Base-by-base conservation (phyloP, 1,140 invertebrate species). In the Brachionus paranguensis region DNA sequence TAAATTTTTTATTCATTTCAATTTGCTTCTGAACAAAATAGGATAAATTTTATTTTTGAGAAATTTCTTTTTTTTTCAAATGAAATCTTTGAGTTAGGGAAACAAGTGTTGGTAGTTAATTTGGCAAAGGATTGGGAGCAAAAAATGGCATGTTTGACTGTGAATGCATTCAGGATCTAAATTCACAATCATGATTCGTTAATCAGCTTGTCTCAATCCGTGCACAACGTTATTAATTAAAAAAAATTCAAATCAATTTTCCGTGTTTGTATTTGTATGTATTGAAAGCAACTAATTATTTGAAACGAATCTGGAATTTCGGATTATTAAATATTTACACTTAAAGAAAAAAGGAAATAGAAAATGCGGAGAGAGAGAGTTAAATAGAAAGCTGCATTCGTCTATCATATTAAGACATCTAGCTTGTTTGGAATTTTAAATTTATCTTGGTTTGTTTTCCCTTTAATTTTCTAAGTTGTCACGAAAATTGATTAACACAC, bases 311-410 rank as follows among this genome's bases (percentile, higher is more conserved):
- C 68, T 72, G 68, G 53, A 60, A 72, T 72, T 72, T 72, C 33
- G 68, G 68, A 72, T 72, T 72, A 72, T 72, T 43, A 72, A 72
- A 72, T 72, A 72, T 72, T 72, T 72, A 72, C 68, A 72, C 68
- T 72, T 43, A 72, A 17, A 41, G 14, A 41, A 72, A 41, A 72
- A 72, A 20, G 68, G 68, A 72, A 72, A 72, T 72, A 43, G 41
- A 41, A 33, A 68, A 60, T 60, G 17, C 17, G 53, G n/a, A 60
- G 20, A 60, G 3, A 20, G 20, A 60, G 20, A 20, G 29, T 4
- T 14, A 33, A 11, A 68, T 33, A 43, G 10, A 72, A 43, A 43
- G 20, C 29, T 43, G 29, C 11, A 45, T 41, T 72, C 1, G 17
- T 72, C 41, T 72, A 72, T 72, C 68, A 43, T 72, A 41, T 41